Percentiles rank a stretch among this genome's conserved stretches.
These are phyloP conservation scores for Cantharis nigra DNA, from an alignment of 2,888 invertebrate species.

Conservation along the genomic window DNA sequence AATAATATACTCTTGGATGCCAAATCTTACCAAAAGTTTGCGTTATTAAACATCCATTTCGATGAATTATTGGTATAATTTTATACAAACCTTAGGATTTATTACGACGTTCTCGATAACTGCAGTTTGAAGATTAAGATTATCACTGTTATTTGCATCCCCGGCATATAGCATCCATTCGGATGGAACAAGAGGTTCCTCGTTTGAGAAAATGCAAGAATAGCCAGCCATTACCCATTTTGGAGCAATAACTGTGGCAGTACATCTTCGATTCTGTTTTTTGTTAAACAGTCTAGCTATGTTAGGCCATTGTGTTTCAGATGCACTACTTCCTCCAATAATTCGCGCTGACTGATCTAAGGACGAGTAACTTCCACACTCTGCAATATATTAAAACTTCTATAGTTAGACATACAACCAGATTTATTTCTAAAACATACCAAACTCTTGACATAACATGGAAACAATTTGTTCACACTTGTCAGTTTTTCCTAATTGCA, in stretches of 20 bases:
- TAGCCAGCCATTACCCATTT: conserved; percentile 59
- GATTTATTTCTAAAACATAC: conserved; percentile 48
- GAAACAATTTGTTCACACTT: conserved; percentile 58
- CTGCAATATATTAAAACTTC: conserved; percentile 41
- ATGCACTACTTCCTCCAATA: conserved; percentile 56
- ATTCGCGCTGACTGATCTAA: conserved; percentile 55
- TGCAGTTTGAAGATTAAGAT: conserved; percentile 48
- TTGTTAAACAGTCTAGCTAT: conserved; percentile 59
- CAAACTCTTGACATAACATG: conserved; percentile 62
- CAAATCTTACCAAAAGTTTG: neutral
- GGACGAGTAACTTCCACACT: conserved; percentile 53
- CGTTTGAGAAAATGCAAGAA: conserved; percentile 51
- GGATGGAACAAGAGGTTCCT: conserved; percentile 20
- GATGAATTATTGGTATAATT: conserved; percentile 8
- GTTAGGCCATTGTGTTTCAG: conserved; percentile 63
- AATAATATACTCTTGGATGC: neutral
- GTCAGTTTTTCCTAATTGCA: conserved; percentile 55
- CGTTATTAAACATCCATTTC: neutral
- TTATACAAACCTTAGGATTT: conserved; percentile 59
- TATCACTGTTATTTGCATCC: conserved; percentile 47
- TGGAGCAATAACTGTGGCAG: conserved; percentile 57
- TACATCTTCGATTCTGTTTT: conserved; percentile 55
- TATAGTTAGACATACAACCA: neutral
- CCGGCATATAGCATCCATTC: conserved; percentile 52
- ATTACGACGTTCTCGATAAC: conserved; percentile 56